phyloP scores from a whole-genome alignment of 2,113 vertebrate genomes.

The Tamias sibiricus region DNA sequence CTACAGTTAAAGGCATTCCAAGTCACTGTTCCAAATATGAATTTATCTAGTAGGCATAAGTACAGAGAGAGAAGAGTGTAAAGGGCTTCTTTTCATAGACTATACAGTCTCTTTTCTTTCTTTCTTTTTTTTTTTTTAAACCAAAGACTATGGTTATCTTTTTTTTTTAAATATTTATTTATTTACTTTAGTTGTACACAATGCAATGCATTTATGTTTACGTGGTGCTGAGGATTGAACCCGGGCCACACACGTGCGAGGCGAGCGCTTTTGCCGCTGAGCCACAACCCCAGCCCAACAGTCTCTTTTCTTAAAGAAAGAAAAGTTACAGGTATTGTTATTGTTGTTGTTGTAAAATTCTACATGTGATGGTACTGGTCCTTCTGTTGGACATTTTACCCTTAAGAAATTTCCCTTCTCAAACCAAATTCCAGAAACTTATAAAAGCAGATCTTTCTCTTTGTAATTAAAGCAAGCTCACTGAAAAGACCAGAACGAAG shows the following conservation, averaged over 20 bases:
- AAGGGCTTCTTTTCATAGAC: neutral
- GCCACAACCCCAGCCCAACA: no score
- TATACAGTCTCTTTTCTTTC: neutral
- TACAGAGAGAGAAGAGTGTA: neutral
- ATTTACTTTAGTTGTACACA: no score
- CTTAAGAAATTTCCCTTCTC: neutral
- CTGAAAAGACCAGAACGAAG: neutral
- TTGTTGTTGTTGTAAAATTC: conserved; percentile 10
- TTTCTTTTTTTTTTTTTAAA: no score
- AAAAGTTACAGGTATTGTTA: neutral
- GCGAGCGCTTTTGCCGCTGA: no score
- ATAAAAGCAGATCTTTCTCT: neutral
- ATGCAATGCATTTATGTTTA: no score
- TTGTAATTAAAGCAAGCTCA: conserved; percentile 39
- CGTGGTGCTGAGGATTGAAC: no score
- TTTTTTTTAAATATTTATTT: no score
- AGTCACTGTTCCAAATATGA: neutral
- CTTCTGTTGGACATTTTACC: neutral
- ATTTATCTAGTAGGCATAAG: conserved; percentile 13
- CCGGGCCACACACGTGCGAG: no score
- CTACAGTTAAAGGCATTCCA: neutral
- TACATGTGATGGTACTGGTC: neutral
- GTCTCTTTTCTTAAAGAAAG: neutral
- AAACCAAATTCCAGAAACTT: conserved; percentile 12
- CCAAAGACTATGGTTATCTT: no score